Evolutionary conservation across 1,140 invertebrate species (phyloP), one percentile per base, ranked within the genome.

Genomic region (Andricus grossulariae): DNA sequence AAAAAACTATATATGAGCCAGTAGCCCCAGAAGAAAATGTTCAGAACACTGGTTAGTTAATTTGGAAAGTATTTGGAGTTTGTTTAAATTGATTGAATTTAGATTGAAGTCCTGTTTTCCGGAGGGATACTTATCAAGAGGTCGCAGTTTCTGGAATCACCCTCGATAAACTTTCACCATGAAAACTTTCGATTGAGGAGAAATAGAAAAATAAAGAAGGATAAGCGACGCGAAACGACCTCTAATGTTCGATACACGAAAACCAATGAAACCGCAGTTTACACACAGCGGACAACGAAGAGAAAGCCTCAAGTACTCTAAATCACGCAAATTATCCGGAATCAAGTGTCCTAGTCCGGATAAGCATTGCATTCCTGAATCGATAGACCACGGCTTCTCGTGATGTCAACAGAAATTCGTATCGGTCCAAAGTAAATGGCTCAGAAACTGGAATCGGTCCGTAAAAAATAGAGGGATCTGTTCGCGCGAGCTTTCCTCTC

Each of bases 261-360:
- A 66, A 32, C 32, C 25, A 8, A 66, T 39, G 13, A 66, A 32
- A 66, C 25, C 25, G 60, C 60, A 39, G 25, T 66, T 66, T 39
- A 45, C 60, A 66, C 32, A 66, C 60, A 66, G 32, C 60, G 32
- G 60, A 66, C 25, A 66, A 66, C 32, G 60, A 39, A 66, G 60
- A 66, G 60, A 66, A 66, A 66, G 60, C 60, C 60, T 66, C 60
- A 66, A 66, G 60, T 66, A 66, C 60, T 66, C 25, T 66, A 66
- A 66, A 66, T 66, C 60, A 66, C 39, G 60, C 25, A 66, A 66
- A 66, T 66, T 66, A 66, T 66, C 60, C 60, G 60, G 21, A 66
- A 66, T 66, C 60, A 66, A 66, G 60, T 66, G 60, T 66, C 60
- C 25, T 39, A 45, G 60, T 15, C 25, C 60, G 16, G 60, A 66